phyloP scores from a whole-genome alignment of 1,140 invertebrate species.

The Mercenaria mercenaria region DNA sequence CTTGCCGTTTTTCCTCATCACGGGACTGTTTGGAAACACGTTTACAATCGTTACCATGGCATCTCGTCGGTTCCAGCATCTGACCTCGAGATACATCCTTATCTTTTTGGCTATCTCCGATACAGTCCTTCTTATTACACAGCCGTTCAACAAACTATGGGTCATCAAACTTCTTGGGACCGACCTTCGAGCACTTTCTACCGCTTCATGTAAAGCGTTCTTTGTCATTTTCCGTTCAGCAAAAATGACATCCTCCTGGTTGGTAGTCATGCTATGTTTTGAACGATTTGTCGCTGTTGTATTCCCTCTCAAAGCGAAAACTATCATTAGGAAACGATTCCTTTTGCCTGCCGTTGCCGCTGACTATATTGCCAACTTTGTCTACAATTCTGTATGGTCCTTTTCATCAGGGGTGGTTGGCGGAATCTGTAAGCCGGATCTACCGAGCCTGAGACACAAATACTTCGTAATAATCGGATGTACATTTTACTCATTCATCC shows the following conservation, averaged over 20 bases:
- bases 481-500: conserved; percentile 47
- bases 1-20: conserved; percentile 64
- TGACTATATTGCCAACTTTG: conserved; percentile 47
- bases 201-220: conserved; percentile 70
- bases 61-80: conserved; percentile 35
- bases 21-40: conserved; percentile 71
- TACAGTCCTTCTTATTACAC: conserved; percentile 59
- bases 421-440: conserved; percentile 69
- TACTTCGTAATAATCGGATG: conserved; percentile 38
- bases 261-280: conserved; percentile 74
- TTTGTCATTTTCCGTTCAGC: conserved; percentile 73
- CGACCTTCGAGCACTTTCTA: conserved; percentile 70
- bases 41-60: conserved; percentile 70
- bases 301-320: conserved; percentile 74
- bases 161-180: conserved; percentile 52
- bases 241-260: conserved; percentile 80
- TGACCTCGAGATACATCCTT: conserved; percentile 68
- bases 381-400: conserved; percentile 66
- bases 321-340: conserved; percentile 64
- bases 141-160: conserved; percentile 72
- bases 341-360: conserved; percentile 21
- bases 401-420: conserved; percentile 67
- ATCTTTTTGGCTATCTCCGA: conserved; percentile 72
- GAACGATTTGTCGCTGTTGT: conserved; percentile 77
- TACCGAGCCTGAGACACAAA: conserved; percentile 25